Percentiles rank a stretch among this genome's conserved stretches.
phyloP scores from a whole-genome alignment of 2,113 vertebrate genomes.

The Picathartes gymnocephalus region DNA sequence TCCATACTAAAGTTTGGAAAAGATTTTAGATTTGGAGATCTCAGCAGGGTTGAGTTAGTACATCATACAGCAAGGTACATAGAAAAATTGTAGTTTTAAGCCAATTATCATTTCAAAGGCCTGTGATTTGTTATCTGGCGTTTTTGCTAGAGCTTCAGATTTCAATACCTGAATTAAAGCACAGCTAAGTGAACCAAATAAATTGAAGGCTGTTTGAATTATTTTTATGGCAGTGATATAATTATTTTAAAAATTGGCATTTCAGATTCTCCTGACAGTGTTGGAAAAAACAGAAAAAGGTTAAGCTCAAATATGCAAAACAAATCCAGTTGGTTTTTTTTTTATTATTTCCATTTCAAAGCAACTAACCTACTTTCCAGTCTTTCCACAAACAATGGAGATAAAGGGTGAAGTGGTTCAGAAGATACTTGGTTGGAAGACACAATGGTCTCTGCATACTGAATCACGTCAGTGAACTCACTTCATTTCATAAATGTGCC shows the following conservation, averaged over 20 bases:
- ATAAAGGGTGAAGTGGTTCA: slow-evolving; percentile 18
- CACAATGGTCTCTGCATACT: not conserved
- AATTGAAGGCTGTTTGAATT: slow-evolving; percentile 35
- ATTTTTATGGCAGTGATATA: slow-evolving; percentile 58
- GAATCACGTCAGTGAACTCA: not conserved
- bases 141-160: not conserved
- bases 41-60: not conserved
- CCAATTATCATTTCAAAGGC: not conserved
- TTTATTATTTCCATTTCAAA: slow-evolving; percentile 22
- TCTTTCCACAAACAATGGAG: slow-evolving; percentile 51
- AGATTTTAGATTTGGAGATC: not conserved
- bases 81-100: not conserved
- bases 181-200: slow-evolving; percentile 22
- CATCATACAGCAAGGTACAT: rapidly evolving
- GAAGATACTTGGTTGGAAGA: slow-evolving; percentile 25
- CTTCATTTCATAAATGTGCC: not conserved
- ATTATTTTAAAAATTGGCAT: slow-evolving; percentile 52
- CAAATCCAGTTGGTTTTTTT: not conserved
- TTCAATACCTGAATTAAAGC: not conserved
- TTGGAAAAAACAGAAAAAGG: slow-evolving; percentile 51
- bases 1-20: not conserved
- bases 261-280: slow-evolving; percentile 64
- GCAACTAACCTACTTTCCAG: slow-evolving; percentile 41
- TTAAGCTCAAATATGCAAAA: slow-evolving; percentile 45
- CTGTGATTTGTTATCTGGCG: not conserved